phyloP scores from a whole-genome alignment of 1,140 invertebrate genomes.

The Nasonia longicornis region DNA sequence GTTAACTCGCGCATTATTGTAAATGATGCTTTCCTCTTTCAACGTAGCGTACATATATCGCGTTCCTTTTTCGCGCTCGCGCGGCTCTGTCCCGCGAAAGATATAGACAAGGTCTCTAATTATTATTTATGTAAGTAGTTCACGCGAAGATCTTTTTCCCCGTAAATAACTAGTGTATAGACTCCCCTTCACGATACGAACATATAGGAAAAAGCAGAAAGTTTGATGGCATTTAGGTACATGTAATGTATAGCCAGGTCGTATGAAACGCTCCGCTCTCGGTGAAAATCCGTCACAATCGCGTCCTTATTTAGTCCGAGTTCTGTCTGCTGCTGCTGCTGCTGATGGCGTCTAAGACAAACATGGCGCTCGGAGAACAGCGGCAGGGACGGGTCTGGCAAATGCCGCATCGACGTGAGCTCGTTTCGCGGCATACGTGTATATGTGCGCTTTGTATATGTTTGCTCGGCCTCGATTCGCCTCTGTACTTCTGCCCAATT shows the following conservation, averaged over 20 bases:
- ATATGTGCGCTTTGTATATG: not conserved
- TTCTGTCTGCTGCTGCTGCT: not conserved
- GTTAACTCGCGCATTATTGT: not conserved
- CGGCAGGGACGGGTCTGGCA: not conserved
- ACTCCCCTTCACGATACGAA: not conserved
- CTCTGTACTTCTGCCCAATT: not conserved
- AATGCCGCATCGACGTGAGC: not conserved
- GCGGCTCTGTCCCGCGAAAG: not conserved
- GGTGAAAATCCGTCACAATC: constrained; percentile 15
- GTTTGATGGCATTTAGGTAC: constrained; percentile 4
- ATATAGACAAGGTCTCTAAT: not conserved
- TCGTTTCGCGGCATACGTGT: not conserved
- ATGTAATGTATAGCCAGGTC: not conserved
- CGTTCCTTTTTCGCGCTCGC: not conserved
- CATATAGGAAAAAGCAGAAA: not conserved
- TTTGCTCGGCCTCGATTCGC: not conserved
- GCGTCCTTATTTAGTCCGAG: constrained; percentile 33
- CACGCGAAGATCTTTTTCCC: not conserved
- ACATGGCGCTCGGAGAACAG: constrained; percentile 9
- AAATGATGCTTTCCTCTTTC: constrained; percentile 18
- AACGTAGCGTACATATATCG: not conserved
- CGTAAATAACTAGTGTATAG: not conserved
- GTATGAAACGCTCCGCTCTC: not conserved
- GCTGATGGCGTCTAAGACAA: not conserved
- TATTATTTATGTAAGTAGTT: constrained; percentile 12